These are phyloP conservation scores for Oreochromis grahami DNA, from an alignment of 2,797 vertebrate genomes.

Conservation along the genomic window DNA sequence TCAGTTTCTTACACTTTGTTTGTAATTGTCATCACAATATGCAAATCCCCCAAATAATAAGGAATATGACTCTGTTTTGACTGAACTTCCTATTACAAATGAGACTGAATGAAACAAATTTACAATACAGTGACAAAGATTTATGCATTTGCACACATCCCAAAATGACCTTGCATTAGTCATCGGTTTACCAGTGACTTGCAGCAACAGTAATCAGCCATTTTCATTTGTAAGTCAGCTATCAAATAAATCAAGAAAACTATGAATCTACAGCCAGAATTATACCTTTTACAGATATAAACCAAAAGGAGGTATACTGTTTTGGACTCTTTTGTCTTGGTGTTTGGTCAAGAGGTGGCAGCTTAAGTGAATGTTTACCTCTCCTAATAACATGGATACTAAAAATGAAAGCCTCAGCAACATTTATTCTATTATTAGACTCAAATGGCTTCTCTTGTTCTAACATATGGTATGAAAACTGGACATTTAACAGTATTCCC, in stretches of 20 bases:
- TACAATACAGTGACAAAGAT: background rate
- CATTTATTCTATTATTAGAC: background rate
- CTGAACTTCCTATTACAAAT: background rate
- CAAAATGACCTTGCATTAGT: background rate
- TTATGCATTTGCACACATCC: background rate
- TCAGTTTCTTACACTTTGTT: slow-evolving; percentile 9
- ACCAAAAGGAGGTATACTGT: background rate
- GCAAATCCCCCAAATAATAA: background rate
- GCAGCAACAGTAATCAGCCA: background rate
- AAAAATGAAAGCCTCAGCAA: background rate
- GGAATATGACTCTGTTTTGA: background rate
- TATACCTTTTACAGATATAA: background rate
- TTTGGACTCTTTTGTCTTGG: background rate
- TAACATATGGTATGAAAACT: background rate
- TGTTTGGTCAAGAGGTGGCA: background rate
- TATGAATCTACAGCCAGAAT: background rate
- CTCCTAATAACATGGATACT: background rate
- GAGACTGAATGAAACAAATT: background rate
- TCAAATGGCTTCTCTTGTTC: background rate
- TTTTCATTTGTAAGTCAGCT: background rate
- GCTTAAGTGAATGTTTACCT: background rate
- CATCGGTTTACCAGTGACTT: background rate
- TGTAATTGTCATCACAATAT: slow-evolving; percentile 1
- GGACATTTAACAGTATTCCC: background rate
- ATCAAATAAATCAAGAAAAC: background rate